Evolutionary conservation across 2,797 vertebrate genomes (phyloP), one percentile per base, ranked within the genome.

Genomic region (Tympanoctomys barrerae): DNA sequence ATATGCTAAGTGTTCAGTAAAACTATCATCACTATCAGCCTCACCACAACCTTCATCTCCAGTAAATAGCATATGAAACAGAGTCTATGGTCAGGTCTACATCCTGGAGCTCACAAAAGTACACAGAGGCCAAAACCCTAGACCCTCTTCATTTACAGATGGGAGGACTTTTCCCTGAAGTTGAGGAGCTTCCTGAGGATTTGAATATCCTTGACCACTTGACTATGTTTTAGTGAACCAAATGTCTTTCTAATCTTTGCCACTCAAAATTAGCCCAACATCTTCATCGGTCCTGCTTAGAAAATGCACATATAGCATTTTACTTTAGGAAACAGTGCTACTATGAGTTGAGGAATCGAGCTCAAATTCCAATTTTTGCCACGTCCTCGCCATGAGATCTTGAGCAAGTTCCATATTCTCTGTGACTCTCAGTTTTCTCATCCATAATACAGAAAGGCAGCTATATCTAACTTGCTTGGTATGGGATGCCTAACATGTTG

Each of bases 241-340:
- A 49, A 61, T 85, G 66, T 8, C 82, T 66, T 31, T 87, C 64
- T 42, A 78, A 92, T 12, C 13, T 28, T 82, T 31, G 62, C n/a
- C 66, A 42, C 39, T 22, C 68, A 39, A 46, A 46, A 88, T 62
- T 52, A 66, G 4, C 24, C 87, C 57, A 8, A 26, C 31, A 54
- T 75, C 85, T 86, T 85, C n/a, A 39, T 31, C 61, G n/a, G 22
- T 28, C 36, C 33, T 94, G 54, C 62, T 93, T 71, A 93, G 75
- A 94, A 96, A 88, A 90, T 49, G 33, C 14, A 88, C 12, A 0
- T 5, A 2, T 11, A 87, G 71, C 26, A 4, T 31, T 57, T 57
- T 8, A 24, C 46, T 91, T 73, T 52, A 89, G 87, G 82, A 66
- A 66, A 59, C 33, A 79, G 36, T 14, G 11, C 88, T 62, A 66